Conservation (phyloP, 2,888 invertebrate genomes). For the Platycheirus rosarum region DNA sequence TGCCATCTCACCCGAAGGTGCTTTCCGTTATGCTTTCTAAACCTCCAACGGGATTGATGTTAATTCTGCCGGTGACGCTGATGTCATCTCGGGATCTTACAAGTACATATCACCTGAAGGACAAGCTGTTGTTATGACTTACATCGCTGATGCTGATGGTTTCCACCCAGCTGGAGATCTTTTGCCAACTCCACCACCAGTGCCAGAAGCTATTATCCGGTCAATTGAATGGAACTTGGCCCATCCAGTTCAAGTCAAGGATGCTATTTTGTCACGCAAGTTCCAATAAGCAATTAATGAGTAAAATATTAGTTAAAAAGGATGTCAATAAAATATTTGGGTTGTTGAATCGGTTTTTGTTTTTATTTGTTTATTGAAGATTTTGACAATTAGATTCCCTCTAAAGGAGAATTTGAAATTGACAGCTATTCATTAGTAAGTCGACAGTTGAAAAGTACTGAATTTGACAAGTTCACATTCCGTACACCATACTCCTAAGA, state of each 20-base stretch:
- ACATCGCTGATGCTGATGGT: constrained; percentile 85
- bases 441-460: too few relatives aligned
- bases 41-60: constrained; percentile 85
- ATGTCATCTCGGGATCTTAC: constrained; percentile 82
- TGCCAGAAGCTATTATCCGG: constrained; percentile 83
- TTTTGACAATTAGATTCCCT: too few relatives aligned
- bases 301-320: not conserved
- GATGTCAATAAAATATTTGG: not conserved
- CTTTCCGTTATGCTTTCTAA: constrained; percentile 82
- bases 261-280: not conserved
- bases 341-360: not conserved
- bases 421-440: too few relatives aligned
- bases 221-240: constrained; percentile 83
- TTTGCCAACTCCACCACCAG: constrained; percentile 83
- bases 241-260: constrained; percentile 77
- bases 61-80: constrained; percentile 84
- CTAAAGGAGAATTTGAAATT: too few relatives aligned
- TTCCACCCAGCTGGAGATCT: constrained; percentile 82
- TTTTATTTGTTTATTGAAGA: too few relatives aligned
- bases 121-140: constrained; percentile 79
- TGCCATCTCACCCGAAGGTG: constrained; percentile 80
- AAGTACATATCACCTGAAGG: constrained; percentile 84
- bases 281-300: not conserved
- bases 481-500: too few relatives aligned
- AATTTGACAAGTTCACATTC: too few relatives aligned